These are phyloP conservation scores for Helicoverpa armigera DNA, from an alignment of 1,140 invertebrate genomes.

Conservation along the genomic window DNA sequence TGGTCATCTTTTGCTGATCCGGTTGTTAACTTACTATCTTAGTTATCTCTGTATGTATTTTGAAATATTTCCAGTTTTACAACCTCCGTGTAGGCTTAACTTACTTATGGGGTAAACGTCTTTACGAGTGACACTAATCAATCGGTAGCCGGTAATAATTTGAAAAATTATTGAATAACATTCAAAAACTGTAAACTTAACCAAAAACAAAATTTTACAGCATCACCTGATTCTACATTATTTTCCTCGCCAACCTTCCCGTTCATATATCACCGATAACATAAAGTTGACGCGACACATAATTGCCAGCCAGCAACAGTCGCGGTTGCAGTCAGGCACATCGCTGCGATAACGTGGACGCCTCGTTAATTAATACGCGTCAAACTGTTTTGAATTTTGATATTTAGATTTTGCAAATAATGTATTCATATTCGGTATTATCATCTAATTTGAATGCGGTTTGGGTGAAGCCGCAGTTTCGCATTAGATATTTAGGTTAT, in stretches of 20 bases:
- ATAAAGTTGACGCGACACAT: constrained; percentile 23
- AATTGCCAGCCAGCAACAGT: constrained; percentile 3
- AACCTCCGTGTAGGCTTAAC: no score
- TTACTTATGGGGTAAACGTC: no score
- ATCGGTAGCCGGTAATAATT: no score
- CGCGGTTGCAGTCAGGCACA: constrained; percentile 24
- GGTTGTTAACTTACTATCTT: no score
- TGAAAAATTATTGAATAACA: no score
- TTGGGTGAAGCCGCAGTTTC: constrained; percentile 10
- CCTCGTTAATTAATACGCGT: constrained; percentile 47
- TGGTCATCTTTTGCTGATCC: no score
- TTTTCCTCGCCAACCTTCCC: neutral
- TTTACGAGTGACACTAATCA: no score
- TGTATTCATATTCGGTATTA: constrained; percentile 47
- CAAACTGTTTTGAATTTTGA: constrained; percentile 49
- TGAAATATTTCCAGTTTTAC: no score
- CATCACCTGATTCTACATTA: no score
- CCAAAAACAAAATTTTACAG: no score
- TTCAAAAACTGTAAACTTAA: no score
- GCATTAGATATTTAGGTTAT: constrained; percentile 44
- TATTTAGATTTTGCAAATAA: constrained; percentile 47
- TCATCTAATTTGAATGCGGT: constrained; percentile 48
- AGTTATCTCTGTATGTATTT: no score
- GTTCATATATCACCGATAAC: constrained; percentile 8
- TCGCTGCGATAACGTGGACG: constrained; percentile 39